Conservation (phyloP, 2,888 invertebrate genomes). For the Bugulina stolonifera region DNA sequence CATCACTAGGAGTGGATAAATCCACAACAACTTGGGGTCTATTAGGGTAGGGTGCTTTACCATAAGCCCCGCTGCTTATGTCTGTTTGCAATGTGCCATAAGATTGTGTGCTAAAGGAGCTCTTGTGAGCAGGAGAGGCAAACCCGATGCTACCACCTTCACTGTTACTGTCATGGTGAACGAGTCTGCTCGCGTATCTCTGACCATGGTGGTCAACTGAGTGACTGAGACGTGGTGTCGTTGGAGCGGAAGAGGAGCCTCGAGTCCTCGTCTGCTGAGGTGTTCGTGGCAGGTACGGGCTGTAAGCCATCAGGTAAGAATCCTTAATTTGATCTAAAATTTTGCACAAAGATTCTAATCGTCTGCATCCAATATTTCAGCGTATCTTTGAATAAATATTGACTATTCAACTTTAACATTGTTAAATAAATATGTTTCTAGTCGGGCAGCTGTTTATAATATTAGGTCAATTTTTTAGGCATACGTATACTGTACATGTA, state of each 20-base stretch:
- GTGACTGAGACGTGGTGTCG: neutral
- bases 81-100: conserved; percentile 22
- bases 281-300: neutral
- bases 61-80: neutral
- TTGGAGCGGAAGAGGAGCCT: neutral
- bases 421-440: too few species aligned
- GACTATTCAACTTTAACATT: too few species aligned
- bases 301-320: conserved; percentile 19
- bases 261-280: neutral
- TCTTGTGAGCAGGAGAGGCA: conserved; percentile 1
- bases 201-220: neutral
- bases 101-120: neutral
- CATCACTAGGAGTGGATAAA: neutral
- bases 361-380: too few species aligned
- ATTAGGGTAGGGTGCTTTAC: too few species aligned
- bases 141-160: neutral
- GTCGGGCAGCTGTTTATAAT: too few species aligned
- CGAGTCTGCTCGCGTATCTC: neutral
- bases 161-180: conserved; percentile 4
- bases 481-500: too few species aligned
- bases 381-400: too few species aligned
- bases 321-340: too few species aligned
- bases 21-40: neutral
- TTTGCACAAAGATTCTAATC: too few species aligned
- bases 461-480: too few species aligned